Conservation (phyloP, 2,797 vertebrate species). For the Dryobates pubescens region DNA sequence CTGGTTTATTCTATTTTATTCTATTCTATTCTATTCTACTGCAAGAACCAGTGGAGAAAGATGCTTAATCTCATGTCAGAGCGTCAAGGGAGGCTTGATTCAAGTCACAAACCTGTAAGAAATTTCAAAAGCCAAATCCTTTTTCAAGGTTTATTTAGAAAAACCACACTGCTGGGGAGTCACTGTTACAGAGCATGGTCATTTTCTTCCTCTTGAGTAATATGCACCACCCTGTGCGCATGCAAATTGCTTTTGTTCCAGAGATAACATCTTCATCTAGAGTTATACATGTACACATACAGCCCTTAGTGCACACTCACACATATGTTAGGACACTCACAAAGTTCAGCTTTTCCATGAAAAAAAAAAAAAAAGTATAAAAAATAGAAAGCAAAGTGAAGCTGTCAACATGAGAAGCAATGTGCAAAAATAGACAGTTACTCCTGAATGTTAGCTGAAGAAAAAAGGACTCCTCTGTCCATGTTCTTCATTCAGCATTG, state of each 20-base stretch:
- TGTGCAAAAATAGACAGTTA: conserved; percentile 50
- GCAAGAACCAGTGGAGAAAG: background rate
- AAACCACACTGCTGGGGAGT: conserved; percentile 45
- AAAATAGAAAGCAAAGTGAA: conserved; percentile 54
- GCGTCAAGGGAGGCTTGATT: background rate
- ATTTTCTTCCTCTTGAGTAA: conserved; percentile 46
- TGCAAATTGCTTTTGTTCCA: conserved; percentile 47
- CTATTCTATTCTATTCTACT: too few species aligned
- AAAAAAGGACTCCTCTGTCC: conserved; percentile 8
- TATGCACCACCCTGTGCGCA: conserved; percentile 48
- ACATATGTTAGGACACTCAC: background rate
- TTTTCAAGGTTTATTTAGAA: conserved; percentile 72
- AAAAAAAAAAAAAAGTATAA: conserved; percentile 48
- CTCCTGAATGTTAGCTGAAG: conserved; percentile 44
- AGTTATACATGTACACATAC: background rate
- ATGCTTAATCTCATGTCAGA: background rate
- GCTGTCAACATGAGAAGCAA: conserved; percentile 50
- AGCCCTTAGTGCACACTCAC: conserved; percentile 13
- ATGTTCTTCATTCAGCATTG: background rate
- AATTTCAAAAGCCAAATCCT: background rate
- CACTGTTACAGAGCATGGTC: conserved; percentile 8
- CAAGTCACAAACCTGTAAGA: background rate
- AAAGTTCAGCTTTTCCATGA: conserved; percentile 35
- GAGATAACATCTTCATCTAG: conserved; percentile 11
- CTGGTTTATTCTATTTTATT: too few species aligned